A percentile compares a stretch with the other conserved stretches of the same genome.
Evolutionary conservation across 2,797 vertebrate species (phyloP).

Genomic region (Neomorphus geoffroyi): DNA sequence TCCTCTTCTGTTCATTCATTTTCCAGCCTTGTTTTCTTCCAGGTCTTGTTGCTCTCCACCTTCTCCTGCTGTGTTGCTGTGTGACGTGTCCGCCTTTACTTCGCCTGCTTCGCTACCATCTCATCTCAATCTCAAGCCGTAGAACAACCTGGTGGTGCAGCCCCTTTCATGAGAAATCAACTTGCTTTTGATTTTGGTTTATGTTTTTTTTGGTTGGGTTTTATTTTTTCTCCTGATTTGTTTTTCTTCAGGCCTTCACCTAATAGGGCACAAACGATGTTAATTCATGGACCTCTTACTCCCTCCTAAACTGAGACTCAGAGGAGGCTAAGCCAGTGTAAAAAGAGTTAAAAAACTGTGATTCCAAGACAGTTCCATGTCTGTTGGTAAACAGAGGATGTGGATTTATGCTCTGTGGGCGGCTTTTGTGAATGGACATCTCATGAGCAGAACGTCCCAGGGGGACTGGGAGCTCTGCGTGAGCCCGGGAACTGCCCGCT

Average conservation of each 20-base stretch:
- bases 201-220: conserved; percentile 20
- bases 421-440: background rate
- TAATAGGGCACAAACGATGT: conserved; percentile 64
- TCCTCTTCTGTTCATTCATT: conserved; percentile 82
- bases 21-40: conserved; percentile 87
- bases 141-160: conserved; percentile 77
- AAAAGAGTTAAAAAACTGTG: background rate
- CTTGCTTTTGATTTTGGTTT: conserved; percentile 72
- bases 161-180: conserved; percentile 81
- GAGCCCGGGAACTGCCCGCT: rapidly evolving
- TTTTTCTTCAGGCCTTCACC: conserved; percentile 51
- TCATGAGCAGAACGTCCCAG: background rate
- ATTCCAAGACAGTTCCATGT: background rate
- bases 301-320: conserved; percentile 6
- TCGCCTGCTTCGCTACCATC: conserved; percentile 96
- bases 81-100: conserved; percentile 85
- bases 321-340: conserved; percentile 12
- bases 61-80: conserved; percentile 88
- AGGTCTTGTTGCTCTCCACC: conserved; percentile 92
- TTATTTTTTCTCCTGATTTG: conserved; percentile 3
- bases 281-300: conserved; percentile 65
- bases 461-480: rapidly evolving
- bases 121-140: conserved; percentile 85
- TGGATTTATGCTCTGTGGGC: background rate
- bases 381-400: background rate